phyloP scores from a whole-genome alignment of 2,888 invertebrate species.

The Hartigia nigra region DNA sequence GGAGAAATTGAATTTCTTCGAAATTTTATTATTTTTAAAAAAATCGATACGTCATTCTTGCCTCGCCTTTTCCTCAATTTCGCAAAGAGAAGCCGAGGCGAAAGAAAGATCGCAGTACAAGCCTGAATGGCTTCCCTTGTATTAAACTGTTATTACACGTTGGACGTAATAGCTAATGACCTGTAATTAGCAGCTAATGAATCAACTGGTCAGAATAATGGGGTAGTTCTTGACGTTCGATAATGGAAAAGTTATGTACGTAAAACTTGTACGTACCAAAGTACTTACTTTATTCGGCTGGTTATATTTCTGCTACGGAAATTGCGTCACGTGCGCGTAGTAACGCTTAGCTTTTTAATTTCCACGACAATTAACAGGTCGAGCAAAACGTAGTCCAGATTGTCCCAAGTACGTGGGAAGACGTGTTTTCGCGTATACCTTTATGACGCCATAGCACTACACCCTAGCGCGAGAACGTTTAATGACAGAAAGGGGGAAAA shows the following conservation, averaged over 20 bases:
- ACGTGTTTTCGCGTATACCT: background rate
- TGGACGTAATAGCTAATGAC: conserved; percentile 51
- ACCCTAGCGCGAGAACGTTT: background rate
- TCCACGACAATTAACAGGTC: background rate
- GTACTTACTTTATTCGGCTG: background rate
- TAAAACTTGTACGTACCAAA: background rate
- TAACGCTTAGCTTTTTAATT: background rate
- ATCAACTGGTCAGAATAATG: conserved; percentile 50
- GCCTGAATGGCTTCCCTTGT: conserved; percentile 9
- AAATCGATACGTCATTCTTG: too few species aligned
- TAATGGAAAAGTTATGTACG: conserved; percentile 31
- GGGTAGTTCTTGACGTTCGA: conserved; percentile 33
- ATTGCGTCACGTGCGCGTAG: background rate
- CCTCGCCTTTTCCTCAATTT: background rate
- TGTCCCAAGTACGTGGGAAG: background rate
- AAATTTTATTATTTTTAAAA: too few species aligned
- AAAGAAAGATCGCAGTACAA: background rate
- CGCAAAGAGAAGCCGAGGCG: background rate
- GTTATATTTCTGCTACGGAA: background rate
- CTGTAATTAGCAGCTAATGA: conserved; percentile 48
- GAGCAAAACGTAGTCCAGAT: background rate
- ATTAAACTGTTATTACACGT: conserved; percentile 48
- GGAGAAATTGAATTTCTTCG: too few species aligned
- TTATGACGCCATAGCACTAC: background rate
- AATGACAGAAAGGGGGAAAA: background rate